phyloP scores from a whole-genome alignment of 2,797 vertebrate species.

The Sarcophilus harrisii region DNA sequence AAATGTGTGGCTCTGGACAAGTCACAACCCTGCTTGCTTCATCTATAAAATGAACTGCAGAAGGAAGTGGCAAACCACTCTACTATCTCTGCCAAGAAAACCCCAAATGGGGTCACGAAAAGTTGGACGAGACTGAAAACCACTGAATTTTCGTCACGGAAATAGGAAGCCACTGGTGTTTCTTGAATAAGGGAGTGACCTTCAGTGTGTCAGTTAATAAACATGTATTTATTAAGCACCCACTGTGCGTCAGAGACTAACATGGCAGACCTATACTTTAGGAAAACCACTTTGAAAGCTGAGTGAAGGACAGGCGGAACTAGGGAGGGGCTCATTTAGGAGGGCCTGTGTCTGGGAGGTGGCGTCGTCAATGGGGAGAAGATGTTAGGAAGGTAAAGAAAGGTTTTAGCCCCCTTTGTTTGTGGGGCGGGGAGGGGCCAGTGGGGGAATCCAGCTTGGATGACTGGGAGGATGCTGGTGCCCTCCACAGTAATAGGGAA shows the following conservation, averaged over 20 bases:
- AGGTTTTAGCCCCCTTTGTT: neutral
- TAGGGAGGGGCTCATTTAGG: neutral
- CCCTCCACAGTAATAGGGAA: neutral
- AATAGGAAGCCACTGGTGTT: neutral
- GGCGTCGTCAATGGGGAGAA: neutral
- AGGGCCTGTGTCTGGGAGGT: neutral
- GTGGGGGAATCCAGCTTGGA: neutral
- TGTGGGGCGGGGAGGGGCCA: neutral
- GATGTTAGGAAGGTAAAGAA: neutral
- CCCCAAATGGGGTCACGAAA: neutral
- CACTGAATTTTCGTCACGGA: neutral
- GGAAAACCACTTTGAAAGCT: neutral
- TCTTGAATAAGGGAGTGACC: neutral
- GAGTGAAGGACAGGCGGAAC: neutral
- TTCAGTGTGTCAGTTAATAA: neutral
- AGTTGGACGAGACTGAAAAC: neutral
- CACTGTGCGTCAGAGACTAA: neutral
- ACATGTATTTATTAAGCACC: neutral
- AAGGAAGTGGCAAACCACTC: neutral
- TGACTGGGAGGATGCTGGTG: neutral
- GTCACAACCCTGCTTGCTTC: neutral
- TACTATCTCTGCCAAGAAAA: neutral
- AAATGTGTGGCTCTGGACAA: neutral
- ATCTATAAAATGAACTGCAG: neutral
- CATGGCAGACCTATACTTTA: neutral